Percentiles rank a stretch among this genome's conserved stretches.
Evolutionary conservation across 2,888 invertebrate species (phyloP).

Genomic region (Pollenia griseotomentosa): DNA sequence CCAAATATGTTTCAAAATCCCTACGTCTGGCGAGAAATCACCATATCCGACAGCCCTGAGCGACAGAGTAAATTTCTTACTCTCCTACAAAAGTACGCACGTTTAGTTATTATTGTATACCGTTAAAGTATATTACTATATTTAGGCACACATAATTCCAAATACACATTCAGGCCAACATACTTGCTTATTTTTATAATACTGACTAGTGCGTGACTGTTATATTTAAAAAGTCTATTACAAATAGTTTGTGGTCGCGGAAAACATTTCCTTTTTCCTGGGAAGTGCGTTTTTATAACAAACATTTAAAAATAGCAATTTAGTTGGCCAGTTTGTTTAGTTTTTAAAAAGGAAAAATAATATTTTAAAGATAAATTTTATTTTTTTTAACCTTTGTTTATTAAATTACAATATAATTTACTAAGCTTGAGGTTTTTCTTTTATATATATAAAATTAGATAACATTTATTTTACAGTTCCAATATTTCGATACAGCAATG

Average conservation of each 20-base stretch:
- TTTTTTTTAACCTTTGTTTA: not conserved
- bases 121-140: not conserved
- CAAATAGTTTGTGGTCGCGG: constrained; percentile 43
- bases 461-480: no score
- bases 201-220: constrained; percentile 54
- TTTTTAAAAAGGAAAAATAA: not conserved
- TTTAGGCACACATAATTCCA: not conserved
- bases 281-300: constrained; percentile 21
- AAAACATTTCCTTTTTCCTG: constrained; percentile 36
- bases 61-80: constrained; percentile 14
- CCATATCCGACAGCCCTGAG: no score
- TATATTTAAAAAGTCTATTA: constrained; percentile 57
- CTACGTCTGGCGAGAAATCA: no score
- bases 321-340: not conserved
- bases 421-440: no score
- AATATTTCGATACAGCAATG: no score
- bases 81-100: not conserved
- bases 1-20: no score
- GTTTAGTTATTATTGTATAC: not conserved
- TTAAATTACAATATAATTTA: no score
- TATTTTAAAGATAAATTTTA: not conserved
- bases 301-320: not conserved
- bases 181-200: constrained; percentile 1
- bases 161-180: not conserved
- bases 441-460: no score